A percentile compares a stretch with the other conserved stretches of the same genome.
phyloP scores from a whole-genome alignment of 2,888 invertebrate species.

The Gasteruption jaculator region DNA sequence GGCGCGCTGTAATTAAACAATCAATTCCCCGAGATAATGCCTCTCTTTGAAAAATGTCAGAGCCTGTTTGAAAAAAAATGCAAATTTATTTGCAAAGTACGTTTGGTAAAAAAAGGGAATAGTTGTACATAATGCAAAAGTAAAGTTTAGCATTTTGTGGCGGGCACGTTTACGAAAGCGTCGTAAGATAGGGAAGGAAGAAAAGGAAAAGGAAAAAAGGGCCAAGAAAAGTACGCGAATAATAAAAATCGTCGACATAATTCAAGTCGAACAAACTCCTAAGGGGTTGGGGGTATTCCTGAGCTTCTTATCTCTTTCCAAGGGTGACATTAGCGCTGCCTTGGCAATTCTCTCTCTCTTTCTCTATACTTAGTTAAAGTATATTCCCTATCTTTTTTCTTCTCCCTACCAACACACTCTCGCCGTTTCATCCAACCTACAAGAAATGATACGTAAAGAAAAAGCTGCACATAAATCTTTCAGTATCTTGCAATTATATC shows the following conservation, averaged over 20 bases:
- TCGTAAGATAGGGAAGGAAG: slow-evolving; percentile 15
- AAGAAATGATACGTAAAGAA: slow-evolving; percentile 23
- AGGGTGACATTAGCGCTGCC: slow-evolving; percentile 49
- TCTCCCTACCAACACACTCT: slow-evolving; percentile 1
- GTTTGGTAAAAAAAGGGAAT: no score
- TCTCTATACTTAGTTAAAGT: no score
- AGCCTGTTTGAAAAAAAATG: no score
- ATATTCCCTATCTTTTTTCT: no score
- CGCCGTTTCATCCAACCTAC: background rate
- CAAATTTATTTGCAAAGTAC: no score
- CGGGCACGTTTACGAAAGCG: no score
- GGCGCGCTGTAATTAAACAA: no score
- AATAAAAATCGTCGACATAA: slow-evolving; percentile 51
- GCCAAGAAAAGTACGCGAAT: slow-evolving; percentile 40
- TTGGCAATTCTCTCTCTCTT: slow-evolving; percentile 42
- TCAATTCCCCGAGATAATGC: no score
- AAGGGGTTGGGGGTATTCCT: slow-evolving; percentile 30
- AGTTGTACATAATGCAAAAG: no score
- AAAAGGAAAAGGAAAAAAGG: slow-evolving; percentile 5
- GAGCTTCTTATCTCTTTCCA: slow-evolving; percentile 48
- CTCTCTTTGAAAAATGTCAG: no score
- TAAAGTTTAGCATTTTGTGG: no score
- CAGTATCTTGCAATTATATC: slow-evolving; percentile 43
- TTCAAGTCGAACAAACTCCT: slow-evolving; percentile 40
- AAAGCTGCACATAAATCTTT: slow-evolving; percentile 35